phyloP scores from a whole-genome alignment of 2,113 vertebrate species.

The Siniperca knerii region DNA sequence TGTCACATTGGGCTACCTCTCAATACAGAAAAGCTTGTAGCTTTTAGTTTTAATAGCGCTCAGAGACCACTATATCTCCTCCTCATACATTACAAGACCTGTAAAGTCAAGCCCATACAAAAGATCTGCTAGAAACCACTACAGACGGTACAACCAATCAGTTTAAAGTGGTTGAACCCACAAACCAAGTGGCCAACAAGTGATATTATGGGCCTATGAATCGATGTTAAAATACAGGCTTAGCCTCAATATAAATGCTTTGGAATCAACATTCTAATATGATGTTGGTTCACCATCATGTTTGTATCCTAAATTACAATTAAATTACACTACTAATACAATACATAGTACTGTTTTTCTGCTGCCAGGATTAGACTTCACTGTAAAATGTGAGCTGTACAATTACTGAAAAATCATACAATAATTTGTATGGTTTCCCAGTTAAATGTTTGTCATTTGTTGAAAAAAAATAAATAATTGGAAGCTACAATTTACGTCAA shows the following conservation, averaged over 20 bases:
- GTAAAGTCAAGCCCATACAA: slow-evolving; percentile 22
- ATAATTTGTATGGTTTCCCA: neutral
- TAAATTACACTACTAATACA: neutral
- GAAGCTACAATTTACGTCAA: neutral
- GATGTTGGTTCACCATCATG: neutral
- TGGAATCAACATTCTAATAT: neutral
- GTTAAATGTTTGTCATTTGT: neutral
- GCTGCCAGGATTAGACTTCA: neutral
- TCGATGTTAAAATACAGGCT: neutral
- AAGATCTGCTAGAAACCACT: neutral
- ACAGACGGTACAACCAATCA: slow-evolving; percentile 4
- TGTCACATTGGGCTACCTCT: slow-evolving; percentile 7
- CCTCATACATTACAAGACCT: slow-evolving; percentile 44
- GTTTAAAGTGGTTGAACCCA: slow-evolving; percentile 14
- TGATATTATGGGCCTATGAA: neutral
- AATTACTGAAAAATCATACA: no score
- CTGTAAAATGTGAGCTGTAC: neutral
- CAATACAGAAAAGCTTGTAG: slow-evolving; percentile 29
- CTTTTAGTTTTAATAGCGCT: slow-evolving; percentile 42
- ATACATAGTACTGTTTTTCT: neutral
- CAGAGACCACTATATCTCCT: slow-evolving; percentile 33
- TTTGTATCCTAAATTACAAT: neutral
- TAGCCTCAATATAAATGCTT: neutral
- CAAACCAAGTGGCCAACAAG: slow-evolving; percentile 10
- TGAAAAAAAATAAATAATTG: neutral